A percentile compares a stretch with the other conserved stretches of the same genome.
These are phyloP conservation scores for Merops nubicus DNA, from an alignment of 2,113 vertebrate genomes.

Conservation along the genomic window DNA sequence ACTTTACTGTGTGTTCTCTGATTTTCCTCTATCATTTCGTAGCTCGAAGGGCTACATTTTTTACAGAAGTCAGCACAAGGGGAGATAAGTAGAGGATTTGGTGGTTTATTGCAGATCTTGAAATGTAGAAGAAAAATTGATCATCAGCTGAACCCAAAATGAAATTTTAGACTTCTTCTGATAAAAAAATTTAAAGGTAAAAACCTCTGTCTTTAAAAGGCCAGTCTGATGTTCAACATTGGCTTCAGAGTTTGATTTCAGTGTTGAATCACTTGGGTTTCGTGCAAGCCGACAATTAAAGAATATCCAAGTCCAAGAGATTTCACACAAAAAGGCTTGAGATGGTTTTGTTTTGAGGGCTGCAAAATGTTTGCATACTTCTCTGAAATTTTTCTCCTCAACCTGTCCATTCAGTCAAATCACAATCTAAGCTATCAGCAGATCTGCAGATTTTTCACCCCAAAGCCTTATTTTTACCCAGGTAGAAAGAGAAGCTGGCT, in stretches of 20 bases:
- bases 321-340: not conserved
- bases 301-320: not conserved
- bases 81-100: conserved; percentile 26
- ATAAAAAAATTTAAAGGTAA: not conserved
- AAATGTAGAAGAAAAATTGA: conserved; percentile 4
- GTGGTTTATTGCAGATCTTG: conserved; percentile 28
- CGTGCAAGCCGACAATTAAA: not conserved
- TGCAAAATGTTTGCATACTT: not conserved
- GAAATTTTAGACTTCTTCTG: not conserved
- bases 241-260: not conserved
- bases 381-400: not conserved
- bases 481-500: not conserved
- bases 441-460: not conserved
- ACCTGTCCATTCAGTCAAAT: not conserved
- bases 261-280: not conserved
- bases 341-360: not conserved
- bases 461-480: not conserved
- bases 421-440: not conserved
- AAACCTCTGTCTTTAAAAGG: not conserved
- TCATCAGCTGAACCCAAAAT: not conserved
- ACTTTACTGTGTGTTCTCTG: conserved; percentile 37
- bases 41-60: conserved; percentile 41
- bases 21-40: conserved; percentile 39
- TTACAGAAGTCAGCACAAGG: conserved; percentile 1
- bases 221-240: not conserved